A percentile compares a stretch with the other conserved stretches of the same genome.
These are phyloP conservation scores for Podarcis lilfordi DNA, from an alignment of 2,797 vertebrate genomes.

Conservation along the genomic window DNA sequence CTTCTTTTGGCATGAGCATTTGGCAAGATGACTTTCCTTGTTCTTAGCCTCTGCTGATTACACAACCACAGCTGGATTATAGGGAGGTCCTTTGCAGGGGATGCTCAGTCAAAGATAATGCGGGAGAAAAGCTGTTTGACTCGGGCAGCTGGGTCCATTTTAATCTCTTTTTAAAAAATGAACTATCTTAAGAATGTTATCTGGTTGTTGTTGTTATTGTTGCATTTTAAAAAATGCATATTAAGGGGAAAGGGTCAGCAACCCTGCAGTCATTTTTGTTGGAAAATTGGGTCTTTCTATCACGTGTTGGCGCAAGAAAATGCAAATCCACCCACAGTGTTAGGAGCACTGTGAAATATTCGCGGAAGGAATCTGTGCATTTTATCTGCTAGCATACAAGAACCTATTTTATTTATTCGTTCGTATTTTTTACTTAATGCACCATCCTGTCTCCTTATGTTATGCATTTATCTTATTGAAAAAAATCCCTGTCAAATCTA, in stretches of 20 bases:
- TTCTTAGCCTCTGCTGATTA: neutral
- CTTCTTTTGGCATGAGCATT: conserved; percentile 1
- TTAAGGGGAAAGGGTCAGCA: neutral
- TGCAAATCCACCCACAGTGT: too few relatives aligned
- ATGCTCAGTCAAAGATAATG: neutral
- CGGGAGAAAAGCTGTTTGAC: neutral
- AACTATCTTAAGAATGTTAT: neutral
- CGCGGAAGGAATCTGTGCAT: too few relatives aligned
- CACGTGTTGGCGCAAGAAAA: too few relatives aligned
- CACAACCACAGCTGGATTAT: conserved; percentile 15
- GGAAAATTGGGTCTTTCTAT: too few relatives aligned
- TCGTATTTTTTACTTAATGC: too few relatives aligned
- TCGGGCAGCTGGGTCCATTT: neutral
- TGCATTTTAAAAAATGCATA: neutral
- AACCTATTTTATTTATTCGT: too few relatives aligned
- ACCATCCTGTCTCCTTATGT: too few relatives aligned
- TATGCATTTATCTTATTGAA: too few relatives aligned
- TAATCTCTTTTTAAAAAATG: neutral
- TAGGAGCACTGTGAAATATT: too few relatives aligned
- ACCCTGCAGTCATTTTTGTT: too few relatives aligned
- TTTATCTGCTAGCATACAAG: too few relatives aligned
- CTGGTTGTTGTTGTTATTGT: neutral
- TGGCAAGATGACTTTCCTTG: neutral
- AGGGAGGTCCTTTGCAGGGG: neutral
- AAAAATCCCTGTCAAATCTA: too few relatives aligned